phyloP scores from a whole-genome alignment of 2,113 vertebrate genomes.

The Origma solitaria region DNA sequence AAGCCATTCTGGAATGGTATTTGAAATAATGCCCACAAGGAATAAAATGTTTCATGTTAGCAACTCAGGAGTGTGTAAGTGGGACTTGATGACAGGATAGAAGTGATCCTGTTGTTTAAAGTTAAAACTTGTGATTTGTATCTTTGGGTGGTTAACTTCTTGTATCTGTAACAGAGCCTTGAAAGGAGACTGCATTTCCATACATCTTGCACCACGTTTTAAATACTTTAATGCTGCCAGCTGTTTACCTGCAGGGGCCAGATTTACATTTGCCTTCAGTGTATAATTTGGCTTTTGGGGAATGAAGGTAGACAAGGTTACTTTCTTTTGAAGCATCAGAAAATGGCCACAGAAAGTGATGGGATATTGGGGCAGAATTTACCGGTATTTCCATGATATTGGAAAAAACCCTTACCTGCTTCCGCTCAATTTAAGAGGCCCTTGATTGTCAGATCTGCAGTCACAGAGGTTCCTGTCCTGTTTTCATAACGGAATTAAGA shows the following conservation, averaged over 20 bases:
- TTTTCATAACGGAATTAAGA: not conserved
- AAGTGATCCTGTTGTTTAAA: not conserved
- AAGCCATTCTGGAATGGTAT: not conserved
- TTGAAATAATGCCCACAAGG: not conserved
- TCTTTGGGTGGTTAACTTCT: constrained; percentile 17
- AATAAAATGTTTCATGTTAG: not conserved
- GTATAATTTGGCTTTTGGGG: not conserved
- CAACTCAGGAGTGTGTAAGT: not conserved
- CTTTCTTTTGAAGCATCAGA: constrained; percentile 12
- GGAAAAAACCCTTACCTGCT: not conserved
- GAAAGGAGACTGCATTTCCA: constrained; percentile 35
- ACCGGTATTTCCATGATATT: not conserved
- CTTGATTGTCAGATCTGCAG: not conserved
- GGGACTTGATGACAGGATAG: not conserved
- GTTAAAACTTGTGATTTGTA: constrained; percentile 1
- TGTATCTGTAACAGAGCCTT: not conserved
- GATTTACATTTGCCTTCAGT: constrained; percentile 37
- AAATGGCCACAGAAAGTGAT: not conserved
- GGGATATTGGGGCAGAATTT: not conserved
- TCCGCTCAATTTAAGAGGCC: not conserved
- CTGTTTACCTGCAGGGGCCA: constrained; percentile 43
- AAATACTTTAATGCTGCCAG: constrained; percentile 47
- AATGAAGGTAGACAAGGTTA: not conserved
- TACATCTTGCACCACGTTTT: not conserved
- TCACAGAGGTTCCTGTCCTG: not conserved